A percentile compares a stretch with the other conserved stretches of the same genome.
Evolutionary conservation across 2,888 invertebrate genomes (phyloP).

Genomic region (Galeopsomyia nigrocyanea): DNA sequence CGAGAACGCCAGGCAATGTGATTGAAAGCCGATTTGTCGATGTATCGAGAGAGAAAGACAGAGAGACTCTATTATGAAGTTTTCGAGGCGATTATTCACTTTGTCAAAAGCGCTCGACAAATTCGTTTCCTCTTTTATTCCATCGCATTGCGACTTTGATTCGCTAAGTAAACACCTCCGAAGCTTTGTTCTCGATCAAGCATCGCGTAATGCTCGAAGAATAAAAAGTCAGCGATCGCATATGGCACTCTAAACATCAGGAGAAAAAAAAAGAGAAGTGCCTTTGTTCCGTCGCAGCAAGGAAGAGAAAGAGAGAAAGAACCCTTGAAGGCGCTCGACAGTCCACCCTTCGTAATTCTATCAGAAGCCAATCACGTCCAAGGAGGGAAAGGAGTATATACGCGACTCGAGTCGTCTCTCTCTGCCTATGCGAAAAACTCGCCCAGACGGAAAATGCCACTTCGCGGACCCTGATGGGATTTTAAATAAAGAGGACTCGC

Average conservation of each 20-base stretch:
- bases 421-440: constrained; percentile 60
- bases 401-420: constrained; percentile 42
- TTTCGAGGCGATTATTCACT: too few relatives aligned
- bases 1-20: neutral
- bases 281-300: constrained; percentile 36
- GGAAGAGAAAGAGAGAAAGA: constrained; percentile 29
- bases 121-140: too few relatives aligned
- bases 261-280: neutral
- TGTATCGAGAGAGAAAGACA: neutral
- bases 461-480: constrained; percentile 34
- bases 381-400: constrained; percentile 51
- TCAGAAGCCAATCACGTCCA: constrained; percentile 67
- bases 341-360: constrained; percentile 66
- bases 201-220: constrained; percentile 12
- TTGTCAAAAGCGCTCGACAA: too few relatives aligned
- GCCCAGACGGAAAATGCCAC: constrained; percentile 55
- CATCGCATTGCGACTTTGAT: neutral
- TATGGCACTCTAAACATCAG: constrained; percentile 20
- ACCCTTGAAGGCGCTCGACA: constrained; percentile 37
- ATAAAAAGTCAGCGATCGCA: constrained; percentile 19
- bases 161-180: constrained; percentile 20
- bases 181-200: constrained; percentile 16
- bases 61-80: too few relatives aligned
- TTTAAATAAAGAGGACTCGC: constrained; percentile 33
- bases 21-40: constrained; percentile 6